These are phyloP conservation scores for Pavo muticus DNA, from an alignment of 2,113 vertebrate species.

Conservation along the genomic window DNA sequence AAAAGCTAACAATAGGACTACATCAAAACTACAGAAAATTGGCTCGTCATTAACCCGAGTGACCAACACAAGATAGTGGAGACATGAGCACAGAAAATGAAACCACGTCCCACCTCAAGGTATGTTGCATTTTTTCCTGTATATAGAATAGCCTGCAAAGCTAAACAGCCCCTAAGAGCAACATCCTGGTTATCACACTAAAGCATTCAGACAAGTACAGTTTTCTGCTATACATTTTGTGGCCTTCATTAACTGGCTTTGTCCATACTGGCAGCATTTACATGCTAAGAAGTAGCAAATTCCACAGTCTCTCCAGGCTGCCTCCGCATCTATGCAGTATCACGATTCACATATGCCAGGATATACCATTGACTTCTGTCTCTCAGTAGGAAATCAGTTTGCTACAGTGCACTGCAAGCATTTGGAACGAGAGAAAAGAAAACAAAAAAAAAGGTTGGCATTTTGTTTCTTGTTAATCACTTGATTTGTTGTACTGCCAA, in stretches of 20 bases:
- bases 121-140: not conserved
- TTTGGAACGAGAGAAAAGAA: not conserved
- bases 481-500: constrained; percentile 63
- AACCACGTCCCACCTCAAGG: not conserved
- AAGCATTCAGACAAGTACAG: not conserved
- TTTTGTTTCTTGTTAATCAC: constrained; percentile 58
- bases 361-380: not conserved
- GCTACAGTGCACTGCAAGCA: not conserved
- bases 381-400: not conserved
- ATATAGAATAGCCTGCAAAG: not conserved
- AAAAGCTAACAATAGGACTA: not conserved
- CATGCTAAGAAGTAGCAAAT: not conserved
- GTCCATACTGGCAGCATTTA: not conserved
- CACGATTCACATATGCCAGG: not conserved
- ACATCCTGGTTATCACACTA: not conserved
- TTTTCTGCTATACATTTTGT: not conserved
- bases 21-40: not conserved
- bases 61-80: not conserved
- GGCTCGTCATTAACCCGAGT: not conserved
- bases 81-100: not conserved
- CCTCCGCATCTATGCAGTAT: not conserved
- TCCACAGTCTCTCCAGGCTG: not conserved
- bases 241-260: not conserved
- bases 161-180: not conserved
- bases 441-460: not conserved